Percentiles rank a stretch among this genome's conserved stretches.
phyloP scores from a whole-genome alignment of 1,140 invertebrate species.

The Zaprionus africanus region DNA sequence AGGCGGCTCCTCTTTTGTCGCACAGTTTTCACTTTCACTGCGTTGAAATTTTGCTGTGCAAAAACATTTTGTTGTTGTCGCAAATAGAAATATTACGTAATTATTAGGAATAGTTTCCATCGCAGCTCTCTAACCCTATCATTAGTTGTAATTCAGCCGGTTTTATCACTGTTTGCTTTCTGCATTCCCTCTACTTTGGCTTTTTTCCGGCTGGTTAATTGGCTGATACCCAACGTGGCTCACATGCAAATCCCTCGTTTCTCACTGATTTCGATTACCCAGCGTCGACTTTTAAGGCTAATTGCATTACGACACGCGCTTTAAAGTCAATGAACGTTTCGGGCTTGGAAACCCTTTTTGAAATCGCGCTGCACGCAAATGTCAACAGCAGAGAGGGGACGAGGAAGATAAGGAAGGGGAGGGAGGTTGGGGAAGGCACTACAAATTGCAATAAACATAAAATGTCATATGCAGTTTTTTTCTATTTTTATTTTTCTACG shows the following conservation, averaged over 20 bases:
- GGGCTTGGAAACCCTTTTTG: constrained; percentile 29
- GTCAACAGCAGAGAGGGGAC: constrained; percentile 32
- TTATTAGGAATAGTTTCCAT: constrained; percentile 37
- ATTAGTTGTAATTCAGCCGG: constrained; percentile 31
- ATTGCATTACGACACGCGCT: constrained; percentile 76
- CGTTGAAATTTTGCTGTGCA: constrained; percentile 8
- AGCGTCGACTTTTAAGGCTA: constrained; percentile 50
- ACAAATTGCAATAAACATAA: constrained; percentile 54
- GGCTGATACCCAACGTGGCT: constrained; percentile 22
- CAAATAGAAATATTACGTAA: constrained; percentile 45
- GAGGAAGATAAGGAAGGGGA: background rate
- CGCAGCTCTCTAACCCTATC: background rate
- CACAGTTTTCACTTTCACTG: constrained; percentile 61
- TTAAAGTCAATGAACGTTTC: constrained; percentile 74
- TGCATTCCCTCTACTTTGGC: background rate
- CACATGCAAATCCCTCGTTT: constrained; percentile 75
- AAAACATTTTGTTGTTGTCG: constrained; percentile 15
- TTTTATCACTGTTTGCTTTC: constrained; percentile 24
- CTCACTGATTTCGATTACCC: constrained; percentile 47
- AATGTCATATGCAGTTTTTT: constrained; percentile 25
- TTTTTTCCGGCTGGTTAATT: constrained; percentile 49
- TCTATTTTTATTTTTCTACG: constrained; percentile 35
- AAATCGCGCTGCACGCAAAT: constrained; percentile 58
- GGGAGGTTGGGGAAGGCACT: background rate
- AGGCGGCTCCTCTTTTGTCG: constrained; percentile 49